These are phyloP conservation scores for Poecilia wingei DNA, from an alignment of 2,797 vertebrate species.

Conservation along the genomic window DNA sequence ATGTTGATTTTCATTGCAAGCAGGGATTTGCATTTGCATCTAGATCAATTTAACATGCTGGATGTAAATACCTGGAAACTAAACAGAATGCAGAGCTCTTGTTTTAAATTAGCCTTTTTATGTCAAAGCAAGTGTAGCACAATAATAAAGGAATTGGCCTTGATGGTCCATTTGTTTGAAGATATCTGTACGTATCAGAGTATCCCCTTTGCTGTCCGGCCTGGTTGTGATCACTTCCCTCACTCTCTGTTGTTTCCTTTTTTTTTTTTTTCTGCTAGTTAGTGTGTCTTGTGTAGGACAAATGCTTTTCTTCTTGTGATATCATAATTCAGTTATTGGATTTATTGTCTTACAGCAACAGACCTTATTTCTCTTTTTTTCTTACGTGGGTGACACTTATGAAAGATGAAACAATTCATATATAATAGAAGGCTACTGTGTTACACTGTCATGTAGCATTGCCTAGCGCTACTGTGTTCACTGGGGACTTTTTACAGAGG, in stretches of 20 bases:
- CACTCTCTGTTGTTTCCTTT: conserved; percentile 6
- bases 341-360: conserved; percentile 10
- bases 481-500: conserved; percentile 38
- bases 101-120: neutral
- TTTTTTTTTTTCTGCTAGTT: conserved; percentile 28
- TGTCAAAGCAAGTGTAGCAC: neutral
- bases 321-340: conserved; percentile 22
- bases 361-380: conserved; percentile 20
- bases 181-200: conserved; percentile 27
- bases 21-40: neutral
- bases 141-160: neutral
- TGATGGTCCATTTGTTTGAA: neutral
- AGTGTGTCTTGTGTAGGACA: conserved; percentile 9
- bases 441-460: conserved; percentile 41
- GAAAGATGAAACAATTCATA: conserved; percentile 44
- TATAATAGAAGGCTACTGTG: conserved; percentile 32
- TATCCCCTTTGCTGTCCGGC: conserved; percentile 10
- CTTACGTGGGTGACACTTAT: conserved; percentile 26
- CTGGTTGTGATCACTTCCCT: conserved; percentile 24
- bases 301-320: conserved; percentile 10
- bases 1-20: neutral
- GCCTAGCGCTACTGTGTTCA: conserved; percentile 40
- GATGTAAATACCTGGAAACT: neutral
- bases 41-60: neutral
- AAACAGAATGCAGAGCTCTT: neutral